Evolutionary conservation across 2,113 vertebrate genomes (phyloP), one percentile per base, ranked within the genome.

Genomic region (Butorides virescens): DNA sequence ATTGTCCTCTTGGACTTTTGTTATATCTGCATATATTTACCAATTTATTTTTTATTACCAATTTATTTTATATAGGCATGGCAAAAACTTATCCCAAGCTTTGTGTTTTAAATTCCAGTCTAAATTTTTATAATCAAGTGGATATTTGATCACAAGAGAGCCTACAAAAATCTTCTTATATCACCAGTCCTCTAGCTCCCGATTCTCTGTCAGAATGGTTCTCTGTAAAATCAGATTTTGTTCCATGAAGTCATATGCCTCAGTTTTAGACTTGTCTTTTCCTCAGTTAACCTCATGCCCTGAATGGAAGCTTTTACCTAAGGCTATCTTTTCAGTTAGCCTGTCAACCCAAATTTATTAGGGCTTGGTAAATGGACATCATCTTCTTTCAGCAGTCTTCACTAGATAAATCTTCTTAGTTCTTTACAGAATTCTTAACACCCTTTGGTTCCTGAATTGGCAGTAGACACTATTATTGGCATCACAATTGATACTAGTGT

Each of bases 231-330:
- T 91, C 46, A 78, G 22, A 88, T 94, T 82, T 81, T 88, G 42
- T 92, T 95, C 85, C 50, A 65, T 86, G 75, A 93, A 96, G 91
- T 96, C 95, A 95, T 93, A 96, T 93, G 93, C 68, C 78, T 96
- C 44, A 80, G 91, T 72, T 96, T 96, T 79, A 95, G 66, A 86
- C 58, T 86, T 78, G 79, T 74, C 72, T 86, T 97, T 90, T 93
- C 96, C 96, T 97, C 94, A 95, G 93, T 93, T 97, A 97, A 96
- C 96, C 96, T 95, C 81, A 85, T 94, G 92, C 61, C 72, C 92
- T 87, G 79, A 95, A 95, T 92, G 78, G 87, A 96, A 73, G 81
- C 13, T 95, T 91, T 86, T 88, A 27, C 90, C 78, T 55, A 52
- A 70, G 56, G 94, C 46, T 66, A 78, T 34, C 59, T 94, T 88